phyloP scores from a whole-genome alignment of 2,113 vertebrate species.

The Pygoscelis adeliae region DNA sequence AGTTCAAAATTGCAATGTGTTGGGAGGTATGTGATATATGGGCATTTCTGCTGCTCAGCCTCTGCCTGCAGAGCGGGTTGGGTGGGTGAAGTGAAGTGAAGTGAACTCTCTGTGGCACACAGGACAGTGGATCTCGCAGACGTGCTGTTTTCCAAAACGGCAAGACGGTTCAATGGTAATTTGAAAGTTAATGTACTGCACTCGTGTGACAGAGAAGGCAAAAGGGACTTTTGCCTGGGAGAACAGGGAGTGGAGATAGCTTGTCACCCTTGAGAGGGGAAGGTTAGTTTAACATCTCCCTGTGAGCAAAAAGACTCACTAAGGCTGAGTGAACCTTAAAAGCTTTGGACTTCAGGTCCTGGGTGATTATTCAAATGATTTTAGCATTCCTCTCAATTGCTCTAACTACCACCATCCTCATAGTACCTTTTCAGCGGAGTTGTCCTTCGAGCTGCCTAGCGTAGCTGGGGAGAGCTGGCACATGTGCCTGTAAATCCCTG shows the following conservation, averaged over 20 bases:
- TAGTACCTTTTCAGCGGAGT: not conserved
- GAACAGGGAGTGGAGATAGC: not conserved
- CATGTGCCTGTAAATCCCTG: not conserved
- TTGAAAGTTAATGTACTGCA: not conserved
- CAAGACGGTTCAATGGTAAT: rapidly evolving
- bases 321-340: not conserved
- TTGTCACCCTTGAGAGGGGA: not conserved
- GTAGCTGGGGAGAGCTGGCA: not conserved
- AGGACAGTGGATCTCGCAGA: not conserved
- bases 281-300: not conserved
- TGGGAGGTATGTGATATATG: not conserved
- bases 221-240: not conserved
- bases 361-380: not conserved
- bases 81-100: not conserved
- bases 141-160: not conserved
- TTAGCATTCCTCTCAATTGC: not conserved
- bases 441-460: not conserved
- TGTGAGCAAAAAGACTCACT: not conserved
- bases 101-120: not conserved
- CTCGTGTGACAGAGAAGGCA: not conserved
- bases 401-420: not conserved
- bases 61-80: not conserved
- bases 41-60: not conserved
- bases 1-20: not conserved
- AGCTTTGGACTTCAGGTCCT: not conserved